phyloP scores from a whole-genome alignment of 2,888 invertebrate species.

The Eupithecia tripunctaria region DNA sequence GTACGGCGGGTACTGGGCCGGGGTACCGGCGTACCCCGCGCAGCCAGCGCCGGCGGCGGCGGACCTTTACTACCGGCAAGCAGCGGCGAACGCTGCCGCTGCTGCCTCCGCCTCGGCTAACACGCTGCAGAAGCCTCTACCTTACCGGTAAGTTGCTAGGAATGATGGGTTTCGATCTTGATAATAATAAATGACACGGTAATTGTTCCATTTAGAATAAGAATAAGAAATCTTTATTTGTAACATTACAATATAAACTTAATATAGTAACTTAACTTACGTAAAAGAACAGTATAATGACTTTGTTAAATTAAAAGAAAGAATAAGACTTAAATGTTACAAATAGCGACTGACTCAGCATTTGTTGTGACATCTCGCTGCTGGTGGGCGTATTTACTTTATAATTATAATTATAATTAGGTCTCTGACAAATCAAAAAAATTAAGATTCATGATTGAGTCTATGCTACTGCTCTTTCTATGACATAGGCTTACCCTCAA shows the following conservation, averaged over 20 bases:
- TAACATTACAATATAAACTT: too few species aligned
- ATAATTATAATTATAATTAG: too few species aligned
- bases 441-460: background rate
- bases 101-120: conserved; percentile 84
- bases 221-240: too few species aligned
- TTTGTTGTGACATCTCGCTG: too few species aligned
- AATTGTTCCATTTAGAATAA: too few species aligned
- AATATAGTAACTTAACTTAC: too few species aligned
- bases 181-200: background rate
- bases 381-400: too few species aligned
- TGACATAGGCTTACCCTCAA: background rate
- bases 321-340: too few species aligned
- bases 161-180: background rate
- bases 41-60: conserved; percentile 88
- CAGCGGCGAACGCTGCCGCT: conserved; percentile 89
- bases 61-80: conserved; percentile 93
- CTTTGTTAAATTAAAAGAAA: too few species aligned
- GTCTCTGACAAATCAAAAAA: background rate
- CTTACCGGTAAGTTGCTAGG: conserved; percentile 84
- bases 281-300: too few species aligned
- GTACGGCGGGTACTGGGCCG: conserved; percentile 91
- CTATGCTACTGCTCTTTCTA: background rate
- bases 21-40: conserved; percentile 87
- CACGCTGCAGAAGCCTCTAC: conserved; percentile 94
- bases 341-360: too few species aligned